These are phyloP conservation scores for Mus spretus DNA, from an alignment of 2,797 vertebrate species.

Conservation along the genomic window DNA sequence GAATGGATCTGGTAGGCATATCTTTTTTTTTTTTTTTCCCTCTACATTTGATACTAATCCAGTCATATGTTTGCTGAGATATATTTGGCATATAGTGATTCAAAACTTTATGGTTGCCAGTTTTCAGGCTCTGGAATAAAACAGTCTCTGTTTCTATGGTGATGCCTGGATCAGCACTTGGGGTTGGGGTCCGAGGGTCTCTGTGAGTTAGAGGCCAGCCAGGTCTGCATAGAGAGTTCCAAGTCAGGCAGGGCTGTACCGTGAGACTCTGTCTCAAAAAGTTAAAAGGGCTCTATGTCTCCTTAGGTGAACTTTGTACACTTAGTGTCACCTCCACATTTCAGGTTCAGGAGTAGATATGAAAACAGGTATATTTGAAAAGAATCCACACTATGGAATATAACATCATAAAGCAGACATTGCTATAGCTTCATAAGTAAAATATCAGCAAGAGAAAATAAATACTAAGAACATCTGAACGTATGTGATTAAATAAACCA, in stretches of 20 bases:
- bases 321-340: not conserved
- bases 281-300: not conserved
- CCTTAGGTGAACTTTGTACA: not conserved
- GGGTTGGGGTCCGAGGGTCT: not conserved
- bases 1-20: not conserved
- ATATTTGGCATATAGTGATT: not conserved
- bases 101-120: not conserved
- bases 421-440: not conserved
- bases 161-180: too few species aligned
- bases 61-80: not conserved
- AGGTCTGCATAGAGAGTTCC: not conserved
- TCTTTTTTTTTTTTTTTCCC: not conserved
- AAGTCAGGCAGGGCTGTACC: not conserved
- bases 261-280: not conserved
- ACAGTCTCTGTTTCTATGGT: too few species aligned
- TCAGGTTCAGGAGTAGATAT: not conserved
- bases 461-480: not conserved
- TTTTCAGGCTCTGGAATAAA: not conserved
- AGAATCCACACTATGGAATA: not conserved
- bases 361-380: constrained; percentile 25
- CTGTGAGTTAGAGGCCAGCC: not conserved
- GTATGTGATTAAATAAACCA: not conserved
- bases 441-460: not conserved
- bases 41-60: not conserved
- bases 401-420: not conserved